Base-by-base conservation (phyloP, 2,888 invertebrate species). In the Crioceris asparagi region DNA sequence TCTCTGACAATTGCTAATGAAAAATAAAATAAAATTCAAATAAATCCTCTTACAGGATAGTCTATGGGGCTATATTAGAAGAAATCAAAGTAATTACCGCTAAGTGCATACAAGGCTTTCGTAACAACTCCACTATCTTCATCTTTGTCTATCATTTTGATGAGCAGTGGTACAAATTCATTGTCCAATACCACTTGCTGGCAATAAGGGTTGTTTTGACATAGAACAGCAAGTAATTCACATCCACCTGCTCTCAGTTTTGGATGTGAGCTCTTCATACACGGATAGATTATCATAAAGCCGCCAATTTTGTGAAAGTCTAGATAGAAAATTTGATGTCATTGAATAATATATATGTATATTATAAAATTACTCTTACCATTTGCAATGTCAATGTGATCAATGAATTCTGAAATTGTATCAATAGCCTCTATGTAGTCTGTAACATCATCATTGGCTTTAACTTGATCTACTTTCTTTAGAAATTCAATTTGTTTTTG, bases 251-350 rank as follows among this genome's bases (percentile, higher is more conserved):
- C 69, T 21, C 83, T 69, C 0, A 92, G 66, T 12, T 71, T 67
- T 0, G 69, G 60, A 48, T 80, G 74, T 4, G 68, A 62, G 17
- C 77, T 75, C 43, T 74, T 69, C 17, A 85, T 65, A 54, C 83
- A 79, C 0, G 76, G 66, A 0, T 74, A 69, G 38, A 91, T 72
- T n/a, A 84, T 69, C 1, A 72, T 65, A 46, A 83, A 84, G 0
- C 90, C 91, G 4, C 85, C 86, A 53, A 90, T 72, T 66, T 86
- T 88, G 56, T 79, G 77, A 57, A 88, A 88, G 67, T 86, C 84
- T 83, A 64, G 14, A 48, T 41, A 16, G 7, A 38, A 18, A 35
- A 34, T 18, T 6, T 11, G 32, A 16, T 30, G 17, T 35, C 15
- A n/a, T 17, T 21, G 17, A 12, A 8, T 15, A 27, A 11, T 30